These are phyloP conservation scores for Otocyon megalotis DNA, from an alignment of 2,113 vertebrate genomes.

Conservation along the genomic window DNA sequence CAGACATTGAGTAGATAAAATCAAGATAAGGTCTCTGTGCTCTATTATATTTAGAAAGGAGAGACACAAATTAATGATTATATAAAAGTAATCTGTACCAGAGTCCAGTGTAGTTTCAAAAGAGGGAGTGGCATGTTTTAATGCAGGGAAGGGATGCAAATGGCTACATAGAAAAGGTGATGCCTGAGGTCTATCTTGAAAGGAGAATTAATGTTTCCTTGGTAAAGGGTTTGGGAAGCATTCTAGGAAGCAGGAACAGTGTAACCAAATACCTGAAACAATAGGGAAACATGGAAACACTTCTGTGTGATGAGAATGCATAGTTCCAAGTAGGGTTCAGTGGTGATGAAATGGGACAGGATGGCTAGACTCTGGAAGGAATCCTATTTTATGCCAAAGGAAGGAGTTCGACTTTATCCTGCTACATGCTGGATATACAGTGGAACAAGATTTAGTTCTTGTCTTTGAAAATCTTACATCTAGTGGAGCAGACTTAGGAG, in stretches of 20 bases:
- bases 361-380: not conserved
- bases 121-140: not conserved
- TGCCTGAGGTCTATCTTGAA: not conserved
- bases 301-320: not conserved
- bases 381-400: not conserved
- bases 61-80: not conserved
- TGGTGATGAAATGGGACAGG: not conserved
- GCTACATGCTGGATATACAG: not conserved
- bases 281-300: not conserved
- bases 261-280: not conserved
- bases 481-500: not conserved
- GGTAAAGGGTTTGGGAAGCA: not conserved
- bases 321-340: not conserved
- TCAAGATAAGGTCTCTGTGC: not conserved
- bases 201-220: not conserved
- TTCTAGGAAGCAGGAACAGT: not conserved
- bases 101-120: not conserved
- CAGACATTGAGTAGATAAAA: not conserved
- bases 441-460: not conserved
- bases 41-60: not conserved
- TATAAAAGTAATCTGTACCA: not conserved
- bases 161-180: not conserved
- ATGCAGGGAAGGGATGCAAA: not conserved
- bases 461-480: not conserved
- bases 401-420: not conserved